Evolutionary conservation across 2,888 invertebrate species (phyloP), one percentile per base, ranked within the genome.

Genomic region (Dolichopus griseipennis): DNA sequence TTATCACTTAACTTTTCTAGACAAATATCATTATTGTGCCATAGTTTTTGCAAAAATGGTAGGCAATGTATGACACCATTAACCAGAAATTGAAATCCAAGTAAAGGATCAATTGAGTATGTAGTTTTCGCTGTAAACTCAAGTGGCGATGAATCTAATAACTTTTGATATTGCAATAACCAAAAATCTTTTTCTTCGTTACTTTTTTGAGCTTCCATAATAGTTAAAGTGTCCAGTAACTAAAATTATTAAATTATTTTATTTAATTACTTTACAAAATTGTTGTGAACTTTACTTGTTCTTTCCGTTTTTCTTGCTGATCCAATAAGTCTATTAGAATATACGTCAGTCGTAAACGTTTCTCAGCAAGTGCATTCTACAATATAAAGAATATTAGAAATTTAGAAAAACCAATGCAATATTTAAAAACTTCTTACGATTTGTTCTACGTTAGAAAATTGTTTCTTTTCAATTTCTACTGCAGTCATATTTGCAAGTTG

Each of bases 141-240:
- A 74, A 84, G 85, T 33, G 93, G 93, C 73, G 89, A 86, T 37
- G 86, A 86, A 77, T 93, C 91, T 77, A 94, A 83, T 64, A 95
- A 81, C 72, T 88, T 86, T 79, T 95, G 94, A 79, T 93, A 95
- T 79, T 93, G 93, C 75, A 86, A 84, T 71, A 91, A 80, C 91
- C 91, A 91, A 78, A 89, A 91, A 75, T 88, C 87, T 73, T 84
- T 81, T 2, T 83, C 79, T 70, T 79, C 82, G 71, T 82, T 80
- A 66, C 78, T 81, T 72, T 82, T 81, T 69, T 81, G 83, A 72
- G 84, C 82, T 79, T 94, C 93, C 84, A 93, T 89, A 75, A 87
- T 88, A 74, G 85, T 84, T 75, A 92, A 81, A 0, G 89, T 89
- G 20, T 86, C 84, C 69, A 90, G 79, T 66, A 91, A 81, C 76